These are phyloP conservation scores for Progne subis DNA, from an alignment of 2,113 vertebrate genomes.

Conservation along the genomic window DNA sequence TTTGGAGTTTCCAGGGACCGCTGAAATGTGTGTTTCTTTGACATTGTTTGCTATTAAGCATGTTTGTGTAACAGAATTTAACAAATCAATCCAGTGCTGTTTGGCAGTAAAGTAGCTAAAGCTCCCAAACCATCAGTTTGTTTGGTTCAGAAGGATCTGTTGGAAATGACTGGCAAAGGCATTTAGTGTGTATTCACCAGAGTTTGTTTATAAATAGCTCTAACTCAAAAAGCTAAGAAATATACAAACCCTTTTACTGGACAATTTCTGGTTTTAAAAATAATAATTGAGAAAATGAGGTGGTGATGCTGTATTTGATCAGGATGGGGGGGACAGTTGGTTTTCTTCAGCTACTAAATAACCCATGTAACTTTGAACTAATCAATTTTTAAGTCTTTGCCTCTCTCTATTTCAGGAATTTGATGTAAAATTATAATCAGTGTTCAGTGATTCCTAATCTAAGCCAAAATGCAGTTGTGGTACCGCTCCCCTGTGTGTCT, in stretches of 20 bases:
- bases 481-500: background rate
- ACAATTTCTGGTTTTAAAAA: background rate
- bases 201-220: background rate
- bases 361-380: background rate
- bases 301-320: background rate
- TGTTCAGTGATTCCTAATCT: background rate
- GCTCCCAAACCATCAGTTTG: background rate
- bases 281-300: background rate
- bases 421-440: background rate
- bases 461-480: background rate
- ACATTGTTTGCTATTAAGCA: background rate
- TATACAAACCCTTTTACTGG: background rate
- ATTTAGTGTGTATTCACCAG: background rate
- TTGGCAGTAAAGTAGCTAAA: background rate
- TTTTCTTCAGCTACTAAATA: background rate
- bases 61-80: background rate
- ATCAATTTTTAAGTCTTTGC: background rate
- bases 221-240: background rate
- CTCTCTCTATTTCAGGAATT: background rate
- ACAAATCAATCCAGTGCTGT: background rate
- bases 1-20: constrained; percentile 24
- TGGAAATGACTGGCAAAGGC: background rate
- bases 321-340: background rate
- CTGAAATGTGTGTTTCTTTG: background rate
- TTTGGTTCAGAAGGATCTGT: background rate